Conservation (phyloP, 2,888 invertebrate species). For the Parnassius orleans region DNA sequence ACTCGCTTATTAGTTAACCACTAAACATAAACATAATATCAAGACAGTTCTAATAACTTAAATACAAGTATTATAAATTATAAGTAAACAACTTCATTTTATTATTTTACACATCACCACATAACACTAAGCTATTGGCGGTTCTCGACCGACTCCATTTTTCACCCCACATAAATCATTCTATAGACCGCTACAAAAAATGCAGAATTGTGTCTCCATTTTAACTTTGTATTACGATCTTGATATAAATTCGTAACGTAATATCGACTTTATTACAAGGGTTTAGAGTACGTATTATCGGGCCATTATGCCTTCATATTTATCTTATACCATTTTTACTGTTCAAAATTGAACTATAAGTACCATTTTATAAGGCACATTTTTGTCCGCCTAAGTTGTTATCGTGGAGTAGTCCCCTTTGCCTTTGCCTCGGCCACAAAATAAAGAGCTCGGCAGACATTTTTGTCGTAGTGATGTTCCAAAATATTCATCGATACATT, state of each 20-base stretch:
- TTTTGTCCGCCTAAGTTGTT: constrained; percentile 8
- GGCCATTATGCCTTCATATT: background rate
- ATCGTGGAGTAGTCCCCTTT: constrained; percentile 37
- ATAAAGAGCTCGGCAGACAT: constrained; percentile 52
- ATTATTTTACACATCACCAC: constrained; percentile 12
- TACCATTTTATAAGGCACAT: background rate
- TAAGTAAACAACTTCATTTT: constrained; percentile 11
- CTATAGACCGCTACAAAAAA: constrained; percentile 21
- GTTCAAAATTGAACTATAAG: constrained; percentile 27
- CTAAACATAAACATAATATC: too few species aligned
- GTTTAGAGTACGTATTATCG: background rate
- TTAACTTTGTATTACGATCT: constrained; percentile 18
- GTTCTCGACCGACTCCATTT: constrained; percentile 22
- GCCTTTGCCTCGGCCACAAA: constrained; percentile 8
- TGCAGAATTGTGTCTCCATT: constrained; percentile 25
- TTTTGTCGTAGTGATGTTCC: constrained; percentile 43
- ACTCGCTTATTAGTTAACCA: too few species aligned
- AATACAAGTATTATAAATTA: constrained; percentile 14
- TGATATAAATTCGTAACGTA: constrained; percentile 1
- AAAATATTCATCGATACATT: constrained; percentile 38
- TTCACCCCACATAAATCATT: constrained; percentile 28
- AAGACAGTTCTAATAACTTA: too few species aligned
- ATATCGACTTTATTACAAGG: background rate
- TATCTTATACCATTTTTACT: background rate
- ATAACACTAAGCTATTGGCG: constrained; percentile 19